phyloP scores from a whole-genome alignment of 2,113 vertebrate genomes.

The Leptocoma aspasia region DNA sequence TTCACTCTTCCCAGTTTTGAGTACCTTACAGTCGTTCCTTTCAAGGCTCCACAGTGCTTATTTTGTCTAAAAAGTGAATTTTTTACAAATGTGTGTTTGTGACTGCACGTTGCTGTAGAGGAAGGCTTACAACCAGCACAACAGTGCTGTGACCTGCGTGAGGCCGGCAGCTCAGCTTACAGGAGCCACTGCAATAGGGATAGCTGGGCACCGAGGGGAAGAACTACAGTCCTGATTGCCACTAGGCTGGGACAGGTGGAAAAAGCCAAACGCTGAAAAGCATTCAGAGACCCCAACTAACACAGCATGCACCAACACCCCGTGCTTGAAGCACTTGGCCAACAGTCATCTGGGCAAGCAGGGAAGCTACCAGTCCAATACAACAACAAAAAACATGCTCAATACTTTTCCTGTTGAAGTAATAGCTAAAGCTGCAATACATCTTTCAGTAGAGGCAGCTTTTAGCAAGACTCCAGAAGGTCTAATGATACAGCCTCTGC shows the following conservation, averaged over 20 bases:
- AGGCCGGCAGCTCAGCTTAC: background rate
- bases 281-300: background rate
- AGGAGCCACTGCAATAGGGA: background rate
- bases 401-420: background rate
- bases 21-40: rapidly evolving
- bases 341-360: background rate
- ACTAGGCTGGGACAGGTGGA: background rate
- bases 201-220: background rate
- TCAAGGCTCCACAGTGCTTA: background rate
- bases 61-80: background rate
- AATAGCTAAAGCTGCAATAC: background rate
- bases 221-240: background rate
- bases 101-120: background rate
- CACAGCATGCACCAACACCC: rapidly evolving
- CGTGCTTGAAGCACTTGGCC: background rate
- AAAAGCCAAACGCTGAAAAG: rapidly evolving
- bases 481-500: background rate
- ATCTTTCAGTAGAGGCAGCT: background rate
- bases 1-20: background rate
- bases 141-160: background rate
- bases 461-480: background rate
- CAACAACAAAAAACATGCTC: background rate
- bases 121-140: background rate
- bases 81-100: background rate
- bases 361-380: background rate